These are phyloP conservation scores for Pelecanoides urinatrix DNA, from an alignment of 2,113 vertebrate species.

Conservation along the genomic window DNA sequence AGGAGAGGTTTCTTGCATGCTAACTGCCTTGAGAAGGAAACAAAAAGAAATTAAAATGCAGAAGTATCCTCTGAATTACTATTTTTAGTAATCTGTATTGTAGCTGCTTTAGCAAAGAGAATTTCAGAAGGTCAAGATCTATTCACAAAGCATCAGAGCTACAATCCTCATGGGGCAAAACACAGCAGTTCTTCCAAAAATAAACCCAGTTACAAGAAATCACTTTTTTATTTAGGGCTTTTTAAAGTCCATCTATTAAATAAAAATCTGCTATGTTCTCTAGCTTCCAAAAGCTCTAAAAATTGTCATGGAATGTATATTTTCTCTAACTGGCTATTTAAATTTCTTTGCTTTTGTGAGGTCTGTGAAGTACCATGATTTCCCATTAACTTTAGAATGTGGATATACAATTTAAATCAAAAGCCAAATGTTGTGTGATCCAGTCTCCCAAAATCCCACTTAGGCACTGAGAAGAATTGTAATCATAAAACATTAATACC, in stretches of 20 bases:
- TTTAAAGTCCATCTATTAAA: not conserved
- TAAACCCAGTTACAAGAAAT: not conserved
- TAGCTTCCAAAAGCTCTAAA: not conserved
- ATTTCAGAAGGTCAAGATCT: constrained; percentile 6
- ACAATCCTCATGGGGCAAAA: not conserved
- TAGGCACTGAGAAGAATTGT: not conserved
- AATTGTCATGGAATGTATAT: not conserved
- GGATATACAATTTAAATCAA: not conserved
- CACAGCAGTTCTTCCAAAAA: constrained; percentile 13
- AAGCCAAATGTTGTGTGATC: not conserved
- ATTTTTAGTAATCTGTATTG: constrained; percentile 26
- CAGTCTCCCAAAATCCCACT: not conserved
- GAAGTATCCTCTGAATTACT: not conserved
- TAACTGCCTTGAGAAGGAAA: not conserved
- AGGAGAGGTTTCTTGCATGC: not conserved
- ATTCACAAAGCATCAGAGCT: not conserved
- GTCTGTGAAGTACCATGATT: not conserved
- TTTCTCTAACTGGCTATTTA: not conserved
- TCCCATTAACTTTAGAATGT: not conserved
- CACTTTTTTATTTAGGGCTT: not conserved
- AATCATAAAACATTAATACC: not conserved
- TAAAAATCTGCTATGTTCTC: not conserved
- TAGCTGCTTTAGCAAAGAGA: constrained; percentile 6
- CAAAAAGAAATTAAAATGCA: constrained; percentile 1
- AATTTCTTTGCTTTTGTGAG: not conserved